A percentile compares a stretch with the other conserved stretches of the same genome.
These are phyloP conservation scores for Acyrthosiphon pisum DNA, from an alignment of 1,140 invertebrate species.

Conservation along the genomic window DNA sequence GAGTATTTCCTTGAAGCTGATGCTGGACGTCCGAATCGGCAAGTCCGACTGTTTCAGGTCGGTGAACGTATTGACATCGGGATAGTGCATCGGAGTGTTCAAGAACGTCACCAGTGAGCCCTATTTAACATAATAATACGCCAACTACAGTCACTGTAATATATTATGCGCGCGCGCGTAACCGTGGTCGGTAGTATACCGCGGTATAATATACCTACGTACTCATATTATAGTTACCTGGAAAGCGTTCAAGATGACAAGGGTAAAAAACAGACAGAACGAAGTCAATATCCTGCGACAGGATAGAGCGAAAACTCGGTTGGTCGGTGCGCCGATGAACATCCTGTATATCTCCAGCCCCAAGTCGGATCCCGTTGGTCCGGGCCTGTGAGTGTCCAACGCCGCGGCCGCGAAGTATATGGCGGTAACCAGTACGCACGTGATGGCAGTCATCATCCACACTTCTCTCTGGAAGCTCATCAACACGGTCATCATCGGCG, in stretches of 20 bases:
- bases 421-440: constrained; percentile 58
- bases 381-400: background rate
- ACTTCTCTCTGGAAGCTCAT: constrained; percentile 62
- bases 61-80: constrained; percentile 63
- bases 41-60: constrained; percentile 63
- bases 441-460: constrained; percentile 62
- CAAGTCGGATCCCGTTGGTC: background rate
- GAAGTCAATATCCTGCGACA: constrained; percentile 62
- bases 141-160: too few relatives aligned
- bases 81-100: constrained; percentile 61
- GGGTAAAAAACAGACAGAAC: constrained; percentile 61
- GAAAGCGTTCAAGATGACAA: constrained; percentile 60
- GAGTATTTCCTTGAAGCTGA: constrained; percentile 56
- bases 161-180: too few relatives aligned
- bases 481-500: constrained; percentile 63
- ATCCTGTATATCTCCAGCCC: constrained; percentile 53
- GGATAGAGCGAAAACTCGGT: constrained; percentile 55
- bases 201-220: too few relatives aligned
- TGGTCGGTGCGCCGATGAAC: constrained; percentile 50
- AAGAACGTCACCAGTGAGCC: constrained; percentile 60
- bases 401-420: constrained; percentile 60
- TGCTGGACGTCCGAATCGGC: constrained; percentile 59
- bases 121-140: background rate
- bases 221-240: background rate
- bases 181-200: too few relatives aligned